These are phyloP conservation scores for Leptodirus hochenwartii DNA, from an alignment of 2,888 invertebrate genomes.

Conservation along the genomic window DNA sequence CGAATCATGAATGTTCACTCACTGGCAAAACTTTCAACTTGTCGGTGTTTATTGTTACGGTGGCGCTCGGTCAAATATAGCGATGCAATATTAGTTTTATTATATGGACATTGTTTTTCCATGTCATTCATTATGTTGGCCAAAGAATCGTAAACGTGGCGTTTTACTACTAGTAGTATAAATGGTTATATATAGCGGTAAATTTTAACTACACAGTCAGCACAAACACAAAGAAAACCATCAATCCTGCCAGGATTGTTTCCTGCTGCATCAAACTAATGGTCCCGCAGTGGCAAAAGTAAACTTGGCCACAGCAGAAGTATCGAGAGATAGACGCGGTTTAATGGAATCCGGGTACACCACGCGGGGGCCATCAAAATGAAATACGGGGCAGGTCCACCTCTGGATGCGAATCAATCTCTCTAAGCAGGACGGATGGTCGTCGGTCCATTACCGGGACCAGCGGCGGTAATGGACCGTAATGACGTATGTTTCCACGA, in stretches of 20 bases:
- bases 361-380: constrained; percentile 38
- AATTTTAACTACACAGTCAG: constrained; percentile 24
- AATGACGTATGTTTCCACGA: constrained; percentile 16
- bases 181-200: no score
- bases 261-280: constrained; percentile 31
- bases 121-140: no score
- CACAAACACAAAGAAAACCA: constrained; percentile 24
- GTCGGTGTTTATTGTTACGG: no score
- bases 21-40: no score
- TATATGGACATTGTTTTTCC: no score
- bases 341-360: constrained; percentile 38
- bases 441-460: constrained; percentile 19
- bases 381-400: constrained; percentile 29
- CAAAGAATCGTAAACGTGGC: no score
- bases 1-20: constrained; percentile 5
- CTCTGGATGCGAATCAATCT: constrained; percentile 22
- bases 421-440: constrained; percentile 26
- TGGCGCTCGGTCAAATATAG: no score
- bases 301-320: constrained; percentile 29
- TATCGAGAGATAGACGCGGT: no score
- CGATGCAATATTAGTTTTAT: no score
- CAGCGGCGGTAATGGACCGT: constrained; percentile 23
- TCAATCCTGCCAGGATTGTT: constrained; percentile 31
- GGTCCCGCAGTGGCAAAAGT: constrained; percentile 31
- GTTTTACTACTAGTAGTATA: no score